Base-by-base conservation (phyloP, 2,888 invertebrate species). In the Drosophila histrio region DNA sequence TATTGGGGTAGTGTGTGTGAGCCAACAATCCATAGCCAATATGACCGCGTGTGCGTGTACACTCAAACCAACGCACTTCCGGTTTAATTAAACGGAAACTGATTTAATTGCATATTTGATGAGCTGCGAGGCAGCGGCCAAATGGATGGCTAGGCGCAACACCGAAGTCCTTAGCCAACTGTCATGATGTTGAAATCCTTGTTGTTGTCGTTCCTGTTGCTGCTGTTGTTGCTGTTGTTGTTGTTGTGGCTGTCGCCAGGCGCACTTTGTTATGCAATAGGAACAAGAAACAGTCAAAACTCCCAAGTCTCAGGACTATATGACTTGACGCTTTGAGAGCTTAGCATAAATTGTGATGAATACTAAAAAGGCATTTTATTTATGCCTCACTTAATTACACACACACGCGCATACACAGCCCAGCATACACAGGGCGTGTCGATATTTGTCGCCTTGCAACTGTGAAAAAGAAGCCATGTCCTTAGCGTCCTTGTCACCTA, bases 51-150 rank as follows among this genome's bases (percentile, higher is more conserved):
- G 61, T 32, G 39, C 56, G 56, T 63, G 50, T 53, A 44, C 39
- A 56, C 72, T 65, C 75, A 77, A 76, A 79, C 75, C 88, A 88
- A 88, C 88, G 86, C 78, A 88, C 88, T 87, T 84, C 84, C 87
- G 89, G 89, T 83, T 89, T 89, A 90, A 90, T 89, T 90, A 90
- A 90, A 90, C 89, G 90, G 90, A 90, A 90, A 89, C 90, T 89
- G 88, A 89, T 90, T 90, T 90, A 90, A 90, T 90, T 90, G 90
- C 90, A 89, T 90, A 90, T 89, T 89, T 90, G 90, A 90, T 90
- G 89, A 89, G 88, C 88, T 85, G 76, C 79, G 87, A 78, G 65
- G 79, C 74, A 58, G 49, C 67, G 67, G 22, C 44, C 66, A 76
- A 67, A 73, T 77, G 76, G 81, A 70, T 66, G 84, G 69, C 75